Base-by-base conservation (phyloP, 2,888 invertebrate species). In the Hypselothyrea guttata region DNA sequence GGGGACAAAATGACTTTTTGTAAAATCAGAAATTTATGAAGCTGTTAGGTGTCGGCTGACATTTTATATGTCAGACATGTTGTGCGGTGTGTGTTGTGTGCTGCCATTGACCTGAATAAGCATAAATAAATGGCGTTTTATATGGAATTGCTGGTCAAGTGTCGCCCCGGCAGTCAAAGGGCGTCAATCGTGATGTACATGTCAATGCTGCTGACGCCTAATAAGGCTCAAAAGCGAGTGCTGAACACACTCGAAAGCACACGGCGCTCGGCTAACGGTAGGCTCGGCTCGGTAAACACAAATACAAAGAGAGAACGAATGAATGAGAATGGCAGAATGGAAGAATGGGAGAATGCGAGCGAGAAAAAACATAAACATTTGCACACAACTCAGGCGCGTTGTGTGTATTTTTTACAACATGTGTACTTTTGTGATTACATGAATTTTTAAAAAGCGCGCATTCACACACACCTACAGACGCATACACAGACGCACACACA, bases 391-490 rank as follows among this genome's bases (percentile, higher is more conserved):
- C 78, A 68, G 73, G 67, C 71, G 53, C 60, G 64, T 33, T 64
- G 7, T 45, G 31, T 42, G 46, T 45, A 52, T 54, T 53, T 69
- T 85, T 85, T 85, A 85, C 74, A 71, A 84, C 81, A 86, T 81
- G 75, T 82, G 81, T 82, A 82, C 81, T 82, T 82, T 82, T 82
- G 86, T 86, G 81, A 82, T 82, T 82, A 82, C 81, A 82, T 82
- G 84, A 82, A 82, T 82, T 84, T 82, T 82, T 86, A 86, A 82
- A 86, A 84, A 52, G 69, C 72, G 72, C 81, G 76, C 68, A 68
- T 61, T 72, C 61, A 34, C 59, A 48, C 61, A 54, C 56, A 69
- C 54, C n/a, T n/a, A n/a, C n/a, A n/a, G n/a, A n/a, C n/a, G n/a
- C n/a, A n/a, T n/a, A 53, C 33, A 5, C 1, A 15, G 52, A 33